Conservation (phyloP, 2,888 invertebrate species). For the Eristalis intricaria region DNA sequence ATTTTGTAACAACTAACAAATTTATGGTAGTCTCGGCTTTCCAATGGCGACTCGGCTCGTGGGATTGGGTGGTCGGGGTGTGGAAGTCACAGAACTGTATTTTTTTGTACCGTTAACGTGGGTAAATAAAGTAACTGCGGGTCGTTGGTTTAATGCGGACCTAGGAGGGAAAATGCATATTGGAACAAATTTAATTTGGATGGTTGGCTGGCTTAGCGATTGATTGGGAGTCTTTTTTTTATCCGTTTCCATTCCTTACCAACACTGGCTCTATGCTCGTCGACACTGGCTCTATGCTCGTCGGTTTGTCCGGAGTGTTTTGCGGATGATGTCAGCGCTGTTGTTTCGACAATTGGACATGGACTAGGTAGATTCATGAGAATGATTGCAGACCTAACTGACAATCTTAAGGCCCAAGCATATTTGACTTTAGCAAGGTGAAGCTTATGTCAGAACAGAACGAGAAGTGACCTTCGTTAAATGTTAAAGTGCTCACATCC, state of each 20-base stretch:
- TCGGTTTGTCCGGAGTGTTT: too few species aligned
- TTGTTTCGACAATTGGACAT: neutral
- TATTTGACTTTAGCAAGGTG: too few species aligned
- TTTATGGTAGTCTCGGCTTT: slow-evolving; percentile 60
- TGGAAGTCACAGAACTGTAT: neutral
- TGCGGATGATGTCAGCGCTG: neutral
- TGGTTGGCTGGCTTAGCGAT: too few species aligned
- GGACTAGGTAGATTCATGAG: neutral
- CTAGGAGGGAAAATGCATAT: neutral
- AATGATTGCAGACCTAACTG: neutral
- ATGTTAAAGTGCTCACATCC: too few species aligned
- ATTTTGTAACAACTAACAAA: slow-evolving; percentile 68
- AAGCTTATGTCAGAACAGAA: too few species aligned
- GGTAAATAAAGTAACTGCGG: slow-evolving; percentile 28
- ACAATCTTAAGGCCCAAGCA: neutral
- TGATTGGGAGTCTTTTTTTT: too few species aligned
- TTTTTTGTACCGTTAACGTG: slow-evolving; percentile 56
- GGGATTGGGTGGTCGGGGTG: slow-evolving; percentile 45
- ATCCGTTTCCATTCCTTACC: too few species aligned
- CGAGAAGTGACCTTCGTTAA: too few species aligned
- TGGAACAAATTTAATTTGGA: neutral
- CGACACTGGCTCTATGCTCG: too few species aligned
- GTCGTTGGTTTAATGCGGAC: slow-evolving; percentile 6
- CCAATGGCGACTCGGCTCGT: slow-evolving; percentile 43
- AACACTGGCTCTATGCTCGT: too few species aligned